Evolutionary conservation across 2,113 vertebrate genomes (phyloP), one percentile per base, ranked within the genome.

Genomic region (Aviceda subcristata): DNA sequence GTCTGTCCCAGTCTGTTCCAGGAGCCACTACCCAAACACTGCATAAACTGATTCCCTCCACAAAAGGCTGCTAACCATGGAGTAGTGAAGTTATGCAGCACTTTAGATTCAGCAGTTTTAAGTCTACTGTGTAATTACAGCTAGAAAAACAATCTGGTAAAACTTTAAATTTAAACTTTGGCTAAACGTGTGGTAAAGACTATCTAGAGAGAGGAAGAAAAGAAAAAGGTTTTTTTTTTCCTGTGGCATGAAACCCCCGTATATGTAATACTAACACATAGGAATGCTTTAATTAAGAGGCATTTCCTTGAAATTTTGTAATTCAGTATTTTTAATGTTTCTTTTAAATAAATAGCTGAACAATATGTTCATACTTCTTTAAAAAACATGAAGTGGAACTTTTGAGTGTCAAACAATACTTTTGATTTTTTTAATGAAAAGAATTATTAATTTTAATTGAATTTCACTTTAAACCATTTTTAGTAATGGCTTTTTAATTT

Each of bases 201-300:
- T 50, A 1, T 34, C 2, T 2, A 56, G 27, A 74, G 19, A 64
- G 6, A 4, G 1, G 11, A 22, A 63, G 34, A 26, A 73, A 71
- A 82, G 1, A 9, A 50, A 45, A n/a, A 41, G 9, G 2, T 11
- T 5, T 4, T n/a, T n/a, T 29, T 29, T 56, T 29, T 39, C 10
- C 16, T 60, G 22, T 69, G 19, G 3, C 7, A 16, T 56, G 14
- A 66, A 82, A 66, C 12, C 1, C 1, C 5, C 4, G 24, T 27
- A 69, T 51, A 27, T 14, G 2, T 12, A 15, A 56, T 24, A 8
- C 2, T n/a, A 45, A 27, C 1, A 23, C 1, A 5, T 1, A n/a
- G 4, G 53, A 86, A 69, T 19, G 3, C 3, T 83, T 71, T 53
- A 32, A 7, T 41, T 30, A 23, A 59, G 43, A 60, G 9, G 1